A percentile compares a stretch with the other conserved stretches of the same genome.
Evolutionary conservation across 2,888 invertebrate species (phyloP).

Genomic region (Dryocosmus kuriphilus): DNA sequence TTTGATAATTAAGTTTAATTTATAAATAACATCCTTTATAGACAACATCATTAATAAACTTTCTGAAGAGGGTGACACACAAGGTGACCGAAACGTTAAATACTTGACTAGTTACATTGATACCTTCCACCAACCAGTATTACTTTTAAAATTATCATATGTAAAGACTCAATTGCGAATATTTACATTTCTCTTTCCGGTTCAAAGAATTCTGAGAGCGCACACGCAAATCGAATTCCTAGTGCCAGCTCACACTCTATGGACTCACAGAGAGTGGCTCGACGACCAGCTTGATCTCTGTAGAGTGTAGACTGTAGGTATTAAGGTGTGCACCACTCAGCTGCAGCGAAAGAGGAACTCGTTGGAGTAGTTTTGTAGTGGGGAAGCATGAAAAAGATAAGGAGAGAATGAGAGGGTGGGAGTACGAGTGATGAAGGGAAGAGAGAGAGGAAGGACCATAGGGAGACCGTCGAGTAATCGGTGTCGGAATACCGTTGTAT

Average conservation of each 20-base stretch:
- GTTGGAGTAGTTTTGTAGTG: neutral
- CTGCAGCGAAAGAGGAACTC: neutral
- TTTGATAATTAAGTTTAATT: no score
- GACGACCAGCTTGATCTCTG: neutral
- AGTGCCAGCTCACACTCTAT: neutral
- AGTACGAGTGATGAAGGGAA: neutral
- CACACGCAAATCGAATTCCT: neutral
- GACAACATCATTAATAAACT: no score
- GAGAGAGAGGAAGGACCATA: slow-evolving; percentile 36
- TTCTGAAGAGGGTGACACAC: no score
- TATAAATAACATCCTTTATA: no score
- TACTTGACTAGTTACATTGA: no score
- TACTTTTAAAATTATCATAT: neutral
- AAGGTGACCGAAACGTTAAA: no score
- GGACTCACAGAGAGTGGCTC: neutral
- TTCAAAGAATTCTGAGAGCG: neutral
- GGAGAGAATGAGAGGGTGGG: slow-evolving; percentile 22
- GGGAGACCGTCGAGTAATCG: slow-evolving; percentile 71
- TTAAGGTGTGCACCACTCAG: slow-evolving; percentile 28
- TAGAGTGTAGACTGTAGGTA: neutral
- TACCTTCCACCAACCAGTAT: no score
- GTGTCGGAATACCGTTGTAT: slow-evolving; percentile 80
- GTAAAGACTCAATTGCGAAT: neutral
- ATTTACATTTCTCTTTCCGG: neutral
- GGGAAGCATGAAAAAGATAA: slow-evolving; percentile 4